Evolutionary conservation across 2,888 invertebrate genomes (phyloP), one percentile per base, ranked within the genome.

Genomic region (Rhimphoctona megacephalus): DNA sequence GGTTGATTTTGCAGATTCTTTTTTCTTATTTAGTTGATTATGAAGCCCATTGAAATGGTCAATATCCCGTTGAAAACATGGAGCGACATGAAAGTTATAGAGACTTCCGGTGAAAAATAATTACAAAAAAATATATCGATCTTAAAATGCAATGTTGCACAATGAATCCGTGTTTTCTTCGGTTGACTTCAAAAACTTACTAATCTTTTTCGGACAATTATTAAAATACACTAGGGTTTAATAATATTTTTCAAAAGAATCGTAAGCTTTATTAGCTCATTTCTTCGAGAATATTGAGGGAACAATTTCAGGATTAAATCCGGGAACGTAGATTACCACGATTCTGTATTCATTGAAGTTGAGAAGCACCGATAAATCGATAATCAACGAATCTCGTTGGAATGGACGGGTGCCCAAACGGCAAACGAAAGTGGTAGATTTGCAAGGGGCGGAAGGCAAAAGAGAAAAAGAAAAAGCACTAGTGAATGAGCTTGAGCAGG

Each of bases 301-400:
- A 72, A 46, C n/a, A 30, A 83, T 43, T 54, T 36, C 52, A 33
- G 22, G 52, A 57, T 64, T 46, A 6, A 22, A 39, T 22, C 17
- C 17, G 25, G 30, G 57, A n/a, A 73, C 54, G 39, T 66, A 52
- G 67, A 77, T 81, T 54, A 17, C 46, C 39, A 54, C 25, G 72
- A 66, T 85, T 43, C 39, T 70, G 52, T 61, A 14, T 54, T 80
- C 87, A 85, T 89, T 87, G 88, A 89, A 87, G 84, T 88, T 89
- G 87, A 89, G 88, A 88, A 88, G 87, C 85, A 88, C 88, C 80
- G 85, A 83, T 83, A 83, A 76, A 74, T 85, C 80, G 76, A 86
- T 80, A 83, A 76, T 83, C 83, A 83, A 86, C 72, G 80, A 83
- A 83, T 83, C 80, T 77, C 66, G 76, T 30, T 22, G 57, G 49